These are phyloP conservation scores for Sphaerodactylus townsendi DNA, from an alignment of 2,113 vertebrate genomes.

Conservation along the genomic window DNA sequence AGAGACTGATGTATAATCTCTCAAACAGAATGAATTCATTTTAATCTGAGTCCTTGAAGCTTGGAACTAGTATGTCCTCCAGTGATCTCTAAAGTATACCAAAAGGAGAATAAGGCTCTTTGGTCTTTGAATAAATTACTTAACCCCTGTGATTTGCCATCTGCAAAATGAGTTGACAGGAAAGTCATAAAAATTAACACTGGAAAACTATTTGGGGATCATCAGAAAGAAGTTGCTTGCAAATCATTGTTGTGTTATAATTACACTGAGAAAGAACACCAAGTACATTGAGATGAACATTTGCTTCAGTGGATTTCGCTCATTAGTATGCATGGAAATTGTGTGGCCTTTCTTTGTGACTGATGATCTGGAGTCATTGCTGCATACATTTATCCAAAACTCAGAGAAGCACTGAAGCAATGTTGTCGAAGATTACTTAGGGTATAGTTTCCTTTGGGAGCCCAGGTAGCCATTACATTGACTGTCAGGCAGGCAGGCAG, in stretches of 20 bases:
- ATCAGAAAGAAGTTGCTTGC: background rate
- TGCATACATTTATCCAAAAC: background rate
- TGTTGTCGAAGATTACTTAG: background rate
- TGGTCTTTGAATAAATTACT: slow-evolving; percentile 3
- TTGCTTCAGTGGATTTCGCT: slow-evolving; percentile 16
- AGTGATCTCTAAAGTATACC: background rate
- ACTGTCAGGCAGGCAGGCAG: too few relatives aligned
- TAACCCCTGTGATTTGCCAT: slow-evolving; percentile 9
- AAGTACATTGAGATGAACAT: background rate
- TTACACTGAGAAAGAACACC: slow-evolving; percentile 1
- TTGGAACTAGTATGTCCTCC: background rate
- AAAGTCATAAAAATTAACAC: slow-evolving; percentile 2
- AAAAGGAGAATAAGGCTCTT: background rate
- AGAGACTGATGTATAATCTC: background rate
- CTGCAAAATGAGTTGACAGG: slow-evolving; percentile 14
- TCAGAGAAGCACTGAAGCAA: background rate
- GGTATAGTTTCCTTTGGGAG: background rate
- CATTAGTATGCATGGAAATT: slow-evolving; percentile 15
- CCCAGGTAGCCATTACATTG: background rate
- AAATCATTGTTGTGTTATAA: slow-evolving; percentile 21
- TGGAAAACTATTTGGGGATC: background rate
- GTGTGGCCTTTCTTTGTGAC: background rate
- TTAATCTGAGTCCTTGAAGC: background rate
- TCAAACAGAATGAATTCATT: background rate
- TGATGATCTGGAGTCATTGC: background rate